Evolutionary conservation across 1,140 invertebrate genomes (phyloP).

Genomic region (Probaryconus sp.): DNA sequence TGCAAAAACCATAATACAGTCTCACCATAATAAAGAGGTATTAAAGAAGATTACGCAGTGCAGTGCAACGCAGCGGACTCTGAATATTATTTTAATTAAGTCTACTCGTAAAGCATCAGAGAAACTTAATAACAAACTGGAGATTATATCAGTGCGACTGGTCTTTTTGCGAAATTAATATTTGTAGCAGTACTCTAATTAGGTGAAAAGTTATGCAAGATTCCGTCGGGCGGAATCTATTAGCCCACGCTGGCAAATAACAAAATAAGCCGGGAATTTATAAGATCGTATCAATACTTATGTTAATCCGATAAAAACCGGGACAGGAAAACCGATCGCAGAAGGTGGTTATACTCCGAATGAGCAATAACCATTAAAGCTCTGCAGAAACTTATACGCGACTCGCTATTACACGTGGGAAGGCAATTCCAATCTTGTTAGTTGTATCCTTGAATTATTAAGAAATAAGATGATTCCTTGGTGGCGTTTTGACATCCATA

Average conservation of each 20-base stretch:
- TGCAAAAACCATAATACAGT: not conserved
- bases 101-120: constrained; percentile 18
- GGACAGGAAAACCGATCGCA: constrained; percentile 10
- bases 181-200: constrained; percentile 39
- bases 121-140: constrained; percentile 18
- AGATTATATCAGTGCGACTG: constrained; percentile 13
- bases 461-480: constrained; percentile 56
- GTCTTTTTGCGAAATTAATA: constrained; percentile 26
- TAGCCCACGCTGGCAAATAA: constrained; percentile 10
- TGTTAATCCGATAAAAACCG: not conserved
- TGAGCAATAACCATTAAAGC: constrained; percentile 34
- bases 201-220: constrained; percentile 28
- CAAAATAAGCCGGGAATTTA: constrained; percentile 12
- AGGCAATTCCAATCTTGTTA: constrained; percentile 45
- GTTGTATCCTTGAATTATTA: constrained; percentile 43
- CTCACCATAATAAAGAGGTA: constrained; percentile 13
- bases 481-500: constrained; percentile 71
- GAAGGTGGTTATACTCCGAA: constrained; percentile 17
- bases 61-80: not conserved
- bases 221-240: constrained; percentile 26
- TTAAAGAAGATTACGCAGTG: constrained; percentile 8
- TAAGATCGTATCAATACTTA: constrained; percentile 28
- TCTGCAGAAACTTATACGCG: constrained; percentile 15
- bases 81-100: constrained; percentile 36
- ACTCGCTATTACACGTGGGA: constrained; percentile 22